These are phyloP conservation scores for Morpho helenor DNA, from an alignment of 2,888 invertebrate species.

Conservation along the genomic window DNA sequence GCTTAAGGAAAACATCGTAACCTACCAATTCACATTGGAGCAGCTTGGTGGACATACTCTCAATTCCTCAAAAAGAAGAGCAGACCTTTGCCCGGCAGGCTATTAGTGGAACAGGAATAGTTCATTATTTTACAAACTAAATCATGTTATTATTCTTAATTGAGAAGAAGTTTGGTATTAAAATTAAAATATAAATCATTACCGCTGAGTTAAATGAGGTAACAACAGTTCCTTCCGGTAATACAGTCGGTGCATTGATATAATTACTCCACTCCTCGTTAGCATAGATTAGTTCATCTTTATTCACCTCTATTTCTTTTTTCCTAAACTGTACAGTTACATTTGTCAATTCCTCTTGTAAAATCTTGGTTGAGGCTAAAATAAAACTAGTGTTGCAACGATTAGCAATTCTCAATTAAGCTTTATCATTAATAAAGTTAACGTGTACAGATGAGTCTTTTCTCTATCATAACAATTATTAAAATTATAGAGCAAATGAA, in stretches of 20 bases:
- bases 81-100: no score
- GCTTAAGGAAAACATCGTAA: no score
- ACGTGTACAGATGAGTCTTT: background rate
- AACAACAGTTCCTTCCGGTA: slow-evolving; percentile 91
- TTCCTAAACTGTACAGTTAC: slow-evolving; percentile 89
- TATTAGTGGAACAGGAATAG: no score
- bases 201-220: slow-evolving; percentile 95
- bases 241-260: slow-evolving; percentile 86
- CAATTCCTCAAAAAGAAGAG: no score
- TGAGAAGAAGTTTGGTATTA: no score
- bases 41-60: no score
- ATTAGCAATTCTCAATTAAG: background rate
- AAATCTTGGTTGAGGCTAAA: slow-evolving; percentile 90
- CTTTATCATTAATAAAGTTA: no score
- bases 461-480: no score
- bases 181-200: slow-evolving; percentile 42
- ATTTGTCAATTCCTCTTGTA: slow-evolving; percentile 91
- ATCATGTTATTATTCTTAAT: no score
- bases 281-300: slow-evolving; percentile 92
- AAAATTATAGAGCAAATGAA: no score
- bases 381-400: slow-evolving; percentile 22
- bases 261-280: slow-evolving; percentile 68
- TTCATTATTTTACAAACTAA: no score
- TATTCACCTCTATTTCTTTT: slow-evolving; percentile 83
- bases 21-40: no score